A percentile compares a stretch with the other conserved stretches of the same genome.
These are phyloP conservation scores for Drosophila aldrichi DNA, from an alignment of 2,888 invertebrate species.

Conservation along the genomic window DNA sequence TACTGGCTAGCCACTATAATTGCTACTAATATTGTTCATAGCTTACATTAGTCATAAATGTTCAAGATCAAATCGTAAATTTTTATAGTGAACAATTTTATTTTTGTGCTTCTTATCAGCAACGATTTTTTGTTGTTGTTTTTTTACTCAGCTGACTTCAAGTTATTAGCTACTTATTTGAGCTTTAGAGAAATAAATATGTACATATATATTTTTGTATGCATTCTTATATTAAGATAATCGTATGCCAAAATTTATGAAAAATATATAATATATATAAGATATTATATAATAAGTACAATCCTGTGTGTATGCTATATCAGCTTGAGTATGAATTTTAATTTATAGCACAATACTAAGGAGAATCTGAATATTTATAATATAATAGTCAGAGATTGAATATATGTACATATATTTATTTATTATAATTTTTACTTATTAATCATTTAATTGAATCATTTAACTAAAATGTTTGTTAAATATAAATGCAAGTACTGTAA, in stretches of 20 bases:
- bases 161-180: constrained; percentile 1
- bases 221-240: not conserved
- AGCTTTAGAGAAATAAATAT: not conserved
- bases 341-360: no score
- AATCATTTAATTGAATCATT: not conserved
- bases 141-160: not conserved
- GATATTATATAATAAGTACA: not conserved
- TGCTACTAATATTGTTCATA: not conserved
- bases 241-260: not conserved
- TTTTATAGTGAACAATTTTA: not conserved
- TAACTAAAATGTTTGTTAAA: not conserved
- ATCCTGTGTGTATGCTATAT: not conserved
- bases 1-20: not conserved
- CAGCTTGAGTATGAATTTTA: not conserved
- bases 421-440: not conserved
- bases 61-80: not conserved
- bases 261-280: no score
- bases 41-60: not conserved
- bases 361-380: no score
- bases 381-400: no score
- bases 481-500: not conserved
- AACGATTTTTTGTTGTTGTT: not conserved
- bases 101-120: constrained; percentile 17
- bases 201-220: no score
- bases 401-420: no score